Percentiles rank a stretch among this genome's conserved stretches.
Conservation (phyloP, 2,888 invertebrate species). For the Chymomyza caudatula region DNA sequence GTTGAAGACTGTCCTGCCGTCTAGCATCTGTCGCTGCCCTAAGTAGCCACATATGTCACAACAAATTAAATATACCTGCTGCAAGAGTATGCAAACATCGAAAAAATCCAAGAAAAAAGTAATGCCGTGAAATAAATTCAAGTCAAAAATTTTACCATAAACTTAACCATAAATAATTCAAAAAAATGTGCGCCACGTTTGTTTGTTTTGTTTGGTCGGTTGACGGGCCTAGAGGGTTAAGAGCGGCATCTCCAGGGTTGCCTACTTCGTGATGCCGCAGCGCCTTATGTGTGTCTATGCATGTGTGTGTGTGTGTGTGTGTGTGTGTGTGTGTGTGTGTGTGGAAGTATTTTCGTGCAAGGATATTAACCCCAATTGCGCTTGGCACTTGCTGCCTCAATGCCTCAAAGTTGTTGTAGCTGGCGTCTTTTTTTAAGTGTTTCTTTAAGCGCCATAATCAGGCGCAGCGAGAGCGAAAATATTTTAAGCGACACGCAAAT, state of each 20-base stretch:
- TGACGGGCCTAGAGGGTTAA: not conserved
- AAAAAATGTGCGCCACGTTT: slow-evolving; percentile 46
- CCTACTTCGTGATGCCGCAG: not conserved
- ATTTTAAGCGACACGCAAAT: slow-evolving; percentile 67
- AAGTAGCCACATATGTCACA: too few relatives aligned
- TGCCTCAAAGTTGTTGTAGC: slow-evolving; percentile 15
- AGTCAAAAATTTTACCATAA: slow-evolving; percentile 70
- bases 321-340: slow-evolving; percentile 30
- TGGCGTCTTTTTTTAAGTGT: slow-evolving; percentile 60
- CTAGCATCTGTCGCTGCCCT: too few relatives aligned
- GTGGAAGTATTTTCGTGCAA: slow-evolving; percentile 57
- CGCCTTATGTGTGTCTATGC: not conserved
- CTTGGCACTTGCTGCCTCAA: slow-evolving; percentile 57
- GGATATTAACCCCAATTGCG: slow-evolving; percentile 71
- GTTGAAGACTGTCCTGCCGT: too few relatives aligned
- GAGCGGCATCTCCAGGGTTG: not conserved
- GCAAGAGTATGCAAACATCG: not conserved
- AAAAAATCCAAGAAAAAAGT: slow-evolving; percentile 13
- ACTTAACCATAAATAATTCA: slow-evolving; percentile 72
- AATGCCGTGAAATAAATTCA: slow-evolving; percentile 53
- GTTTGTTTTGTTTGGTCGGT: not conserved
- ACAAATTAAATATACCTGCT: too few relatives aligned
- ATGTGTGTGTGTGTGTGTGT: slow-evolving; percentile 26
- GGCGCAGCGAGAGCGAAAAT: slow-evolving; percentile 63
- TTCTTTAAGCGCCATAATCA: slow-evolving; percentile 72